Evolutionary conservation across 2,797 vertebrate genomes (phyloP), one percentile per base, ranked within the genome.

Genomic region (Macrochelys suwanniensis): DNA sequence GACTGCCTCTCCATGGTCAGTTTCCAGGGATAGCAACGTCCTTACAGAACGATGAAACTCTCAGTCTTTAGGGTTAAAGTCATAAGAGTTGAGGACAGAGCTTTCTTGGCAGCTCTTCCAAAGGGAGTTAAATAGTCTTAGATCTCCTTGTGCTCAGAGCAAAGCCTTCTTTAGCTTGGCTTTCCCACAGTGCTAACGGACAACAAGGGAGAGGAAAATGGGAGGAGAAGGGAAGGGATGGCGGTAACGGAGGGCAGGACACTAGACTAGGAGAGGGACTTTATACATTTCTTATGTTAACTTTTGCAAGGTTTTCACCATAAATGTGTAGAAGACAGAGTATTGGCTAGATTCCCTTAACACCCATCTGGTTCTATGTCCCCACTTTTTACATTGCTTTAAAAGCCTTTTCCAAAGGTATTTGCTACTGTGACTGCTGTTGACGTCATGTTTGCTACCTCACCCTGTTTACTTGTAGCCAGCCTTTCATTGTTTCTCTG

Each of bases 61-160:
- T n/a, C 57, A 9, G 2, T 88, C 4, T 2, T 51, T 7, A 6
- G 79, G 45, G 85, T 31, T 45, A 11, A 53, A 31, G 17, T 59
- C 80, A 15, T 47, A 53, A 90, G 77, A 50, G 33, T 11, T 33
- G 56, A 47, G 77, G 28, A 79, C 31, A 33, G 49, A 21, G 49
- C 49, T 79, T 50, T 50, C 49, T 21, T 79, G 17, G 50, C 77
- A 79, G 77, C 49, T 23, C 28, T 79, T 50, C 50, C 49, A 49
- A 33, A n/a, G 19, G 21, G 61, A 79, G 51, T 28, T 61, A 1
- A 65, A 7, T 54, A 17, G 45, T 45, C 51, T 8, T 0, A 0
- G 15, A 53, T 80, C 61, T 93, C 53, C 77, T 93, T 59, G 68
- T 57, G 19, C 78, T 85, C 83, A 47, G 37, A 84, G 74, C 57